Conservation (phyloP, 2,797 vertebrate species). For the Nyctalus aviator region DNA sequence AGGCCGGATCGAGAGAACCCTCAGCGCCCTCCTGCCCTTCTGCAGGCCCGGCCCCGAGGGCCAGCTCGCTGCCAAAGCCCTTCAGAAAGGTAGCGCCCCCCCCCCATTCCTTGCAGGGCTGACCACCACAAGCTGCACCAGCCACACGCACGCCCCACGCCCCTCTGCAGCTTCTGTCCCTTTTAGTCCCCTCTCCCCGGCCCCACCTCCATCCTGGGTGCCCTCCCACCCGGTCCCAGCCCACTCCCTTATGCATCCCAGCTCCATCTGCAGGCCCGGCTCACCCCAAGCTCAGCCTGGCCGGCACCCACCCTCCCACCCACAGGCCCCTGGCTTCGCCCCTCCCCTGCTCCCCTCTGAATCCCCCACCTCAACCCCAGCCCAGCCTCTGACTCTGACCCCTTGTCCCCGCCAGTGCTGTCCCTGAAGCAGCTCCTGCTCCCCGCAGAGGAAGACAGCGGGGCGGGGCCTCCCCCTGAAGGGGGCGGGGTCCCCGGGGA, state of each 20-base stretch:
- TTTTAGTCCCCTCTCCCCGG: neutral
- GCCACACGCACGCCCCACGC: neutral
- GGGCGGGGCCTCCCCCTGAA: conserved; percentile 52
- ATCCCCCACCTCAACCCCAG: neutral
- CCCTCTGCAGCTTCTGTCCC: neutral
- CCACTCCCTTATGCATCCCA: neutral
- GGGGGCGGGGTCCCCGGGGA: conserved; percentile 57
- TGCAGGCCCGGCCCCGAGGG: conserved; percentile 86
- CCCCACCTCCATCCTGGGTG: neutral
- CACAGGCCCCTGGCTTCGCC: neutral
- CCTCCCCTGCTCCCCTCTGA: neutral
- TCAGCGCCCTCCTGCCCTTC: conserved; percentile 75
- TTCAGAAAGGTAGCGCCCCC: conserved; percentile 89
- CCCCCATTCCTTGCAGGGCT: fast-evolving
- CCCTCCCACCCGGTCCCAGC: neutral
- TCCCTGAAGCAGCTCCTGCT: conserved; percentile 90
- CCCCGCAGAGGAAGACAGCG: conserved; percentile 54
- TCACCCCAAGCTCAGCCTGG: neutral
- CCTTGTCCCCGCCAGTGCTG: conserved; percentile 77
- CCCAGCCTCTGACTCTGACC: neutral
- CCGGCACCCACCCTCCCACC: neutral
- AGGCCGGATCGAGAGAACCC: conserved; percentile 72
- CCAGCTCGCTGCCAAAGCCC: conserved; percentile 87
- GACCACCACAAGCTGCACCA: neutral
- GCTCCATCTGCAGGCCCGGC: neutral